Evolutionary conservation across 2,797 vertebrate genomes (phyloP).

Genomic region (Paguma larvata): DNA sequence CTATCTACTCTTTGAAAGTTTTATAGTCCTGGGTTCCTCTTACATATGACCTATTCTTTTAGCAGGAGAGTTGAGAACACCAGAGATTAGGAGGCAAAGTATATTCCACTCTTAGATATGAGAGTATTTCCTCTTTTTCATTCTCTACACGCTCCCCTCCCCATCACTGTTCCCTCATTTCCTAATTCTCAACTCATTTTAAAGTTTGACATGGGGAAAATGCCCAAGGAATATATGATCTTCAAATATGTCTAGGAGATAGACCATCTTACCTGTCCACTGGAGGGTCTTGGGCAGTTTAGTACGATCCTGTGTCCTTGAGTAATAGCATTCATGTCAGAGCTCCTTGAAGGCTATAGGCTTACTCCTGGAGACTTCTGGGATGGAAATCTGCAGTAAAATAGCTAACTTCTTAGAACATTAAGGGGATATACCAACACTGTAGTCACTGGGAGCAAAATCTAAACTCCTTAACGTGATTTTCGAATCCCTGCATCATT

Average conservation of each 20-base stretch:
- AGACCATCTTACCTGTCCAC: neutral
- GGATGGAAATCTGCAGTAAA: neutral
- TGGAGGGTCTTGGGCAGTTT: neutral
- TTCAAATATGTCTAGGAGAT: neutral
- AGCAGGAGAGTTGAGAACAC: neutral
- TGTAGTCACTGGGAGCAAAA: neutral
- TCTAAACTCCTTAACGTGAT: neutral
- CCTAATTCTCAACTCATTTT: slow-evolving; percentile 40
- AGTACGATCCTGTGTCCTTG: neutral
- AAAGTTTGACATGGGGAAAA: neutral
- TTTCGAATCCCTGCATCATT: neutral
- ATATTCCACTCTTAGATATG: neutral
- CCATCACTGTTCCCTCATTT: neutral
- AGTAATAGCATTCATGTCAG: neutral
- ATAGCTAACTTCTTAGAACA: neutral
- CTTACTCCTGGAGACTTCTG: neutral
- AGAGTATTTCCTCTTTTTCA: neutral
- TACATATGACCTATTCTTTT: neutral
- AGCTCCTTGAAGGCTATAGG: neutral
- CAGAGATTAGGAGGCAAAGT: neutral
- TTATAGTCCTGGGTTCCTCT: neutral
- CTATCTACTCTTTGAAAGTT: neutral
- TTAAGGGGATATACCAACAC: neutral
- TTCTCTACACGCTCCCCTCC: neutral
- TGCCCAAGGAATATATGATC: neutral